These are phyloP conservation scores for Pungitius pungitius DNA, from an alignment of 2,113 vertebrate genomes.

Conservation along the genomic window DNA sequence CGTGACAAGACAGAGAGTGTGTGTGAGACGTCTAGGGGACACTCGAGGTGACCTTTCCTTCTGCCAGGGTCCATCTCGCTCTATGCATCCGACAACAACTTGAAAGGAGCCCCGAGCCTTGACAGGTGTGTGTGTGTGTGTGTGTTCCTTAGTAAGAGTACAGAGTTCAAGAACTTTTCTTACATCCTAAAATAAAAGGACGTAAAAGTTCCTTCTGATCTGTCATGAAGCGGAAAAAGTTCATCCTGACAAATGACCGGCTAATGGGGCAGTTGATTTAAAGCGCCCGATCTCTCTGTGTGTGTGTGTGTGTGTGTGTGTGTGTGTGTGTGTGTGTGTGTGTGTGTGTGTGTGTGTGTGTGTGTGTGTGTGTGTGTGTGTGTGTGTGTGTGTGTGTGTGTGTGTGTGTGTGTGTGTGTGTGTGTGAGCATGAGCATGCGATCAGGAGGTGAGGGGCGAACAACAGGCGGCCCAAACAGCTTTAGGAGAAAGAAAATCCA, in stretches of 20 bases:
- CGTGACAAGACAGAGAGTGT: conserved; percentile 65
- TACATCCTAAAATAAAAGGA: neutral
- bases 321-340: too few relatives aligned
- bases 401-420: conserved; percentile 41
- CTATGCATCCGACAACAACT: conserved; percentile 69
- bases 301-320: too few relatives aligned
- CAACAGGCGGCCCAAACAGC: conserved; percentile 53
- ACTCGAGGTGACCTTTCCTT: conserved; percentile 69
- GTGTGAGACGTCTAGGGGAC: conserved; percentile 68
- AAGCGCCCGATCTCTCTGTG: too few relatives aligned
- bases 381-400: conserved; percentile 17
- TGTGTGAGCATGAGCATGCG: conserved; percentile 39
- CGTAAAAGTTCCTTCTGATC: neutral
- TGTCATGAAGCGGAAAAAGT: neutral
- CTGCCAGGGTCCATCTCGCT: conserved; percentile 53
- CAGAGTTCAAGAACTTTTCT: neutral
- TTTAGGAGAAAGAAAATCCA: conserved; percentile 73
- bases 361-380: too few relatives aligned
- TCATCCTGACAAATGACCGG: too few relatives aligned
- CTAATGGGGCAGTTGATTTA: neutral
- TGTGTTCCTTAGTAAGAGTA: conserved; percentile 7
- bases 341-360: too few relatives aligned
- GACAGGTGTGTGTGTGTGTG: conserved; percentile 53
- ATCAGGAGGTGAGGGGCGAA: conserved; percentile 67
- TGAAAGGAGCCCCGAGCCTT: conserved; percentile 58